These are phyloP conservation scores for Tolmerus cingulatus DNA, from an alignment of 2,888 invertebrate genomes.

Conservation along the genomic window DNA sequence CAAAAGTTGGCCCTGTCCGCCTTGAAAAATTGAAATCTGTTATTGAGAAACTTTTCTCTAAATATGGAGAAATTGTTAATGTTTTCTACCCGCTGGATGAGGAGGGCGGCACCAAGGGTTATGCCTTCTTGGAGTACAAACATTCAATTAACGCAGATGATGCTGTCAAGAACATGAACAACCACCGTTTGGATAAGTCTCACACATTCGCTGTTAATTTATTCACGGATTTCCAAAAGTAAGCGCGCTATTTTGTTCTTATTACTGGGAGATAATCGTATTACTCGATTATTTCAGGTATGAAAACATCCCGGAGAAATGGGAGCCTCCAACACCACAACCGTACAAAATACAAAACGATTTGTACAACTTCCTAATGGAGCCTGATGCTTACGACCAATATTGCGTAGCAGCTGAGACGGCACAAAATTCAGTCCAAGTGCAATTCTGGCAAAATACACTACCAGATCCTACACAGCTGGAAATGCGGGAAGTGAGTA, in stretches of 20 bases:
- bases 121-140: constrained; percentile 91
- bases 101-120: constrained; percentile 88
- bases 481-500: constrained; percentile 79
- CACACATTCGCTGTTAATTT: constrained; percentile 94
- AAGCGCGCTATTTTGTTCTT: constrained; percentile 53
- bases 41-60: constrained; percentile 88
- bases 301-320: constrained; percentile 88
- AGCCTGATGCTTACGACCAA: constrained; percentile 96
- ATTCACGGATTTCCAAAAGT: constrained; percentile 95
- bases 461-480: constrained; percentile 83
- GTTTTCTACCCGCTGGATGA: constrained; percentile 86
- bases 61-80: constrained; percentile 86
- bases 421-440: constrained; percentile 75
- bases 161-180: constrained; percentile 87
- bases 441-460: constrained; percentile 90
- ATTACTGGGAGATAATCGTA: not conserved
- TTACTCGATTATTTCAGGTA: constrained; percentile 66
- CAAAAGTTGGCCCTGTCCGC: constrained; percentile 90
- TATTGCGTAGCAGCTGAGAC: constrained; percentile 89
- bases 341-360: constrained; percentile 93
- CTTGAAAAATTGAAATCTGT: constrained; percentile 92
- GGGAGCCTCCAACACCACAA: constrained; percentile 89
- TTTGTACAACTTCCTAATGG: constrained; percentile 89
- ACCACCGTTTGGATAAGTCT: constrained; percentile 93
- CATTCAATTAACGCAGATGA: constrained; percentile 84